Base-by-base conservation (phyloP, 2,888 invertebrate species). In the Taphrorychus bicolor region DNA sequence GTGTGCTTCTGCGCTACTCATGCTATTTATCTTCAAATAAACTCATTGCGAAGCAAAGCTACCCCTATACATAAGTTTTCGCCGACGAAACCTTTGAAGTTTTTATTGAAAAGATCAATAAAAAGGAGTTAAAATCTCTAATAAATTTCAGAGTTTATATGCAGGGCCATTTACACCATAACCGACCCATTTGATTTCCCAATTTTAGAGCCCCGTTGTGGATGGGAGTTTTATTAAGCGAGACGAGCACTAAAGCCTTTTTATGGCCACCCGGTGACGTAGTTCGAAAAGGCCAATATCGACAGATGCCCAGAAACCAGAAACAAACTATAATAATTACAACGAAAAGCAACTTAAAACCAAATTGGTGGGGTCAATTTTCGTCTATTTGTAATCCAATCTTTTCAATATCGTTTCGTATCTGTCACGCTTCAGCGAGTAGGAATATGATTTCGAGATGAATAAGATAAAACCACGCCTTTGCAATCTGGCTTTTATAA, bases 381-480 rank as follows among this genome's bases (percentile, higher is more conserved):
- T 60, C 59, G 54, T 22, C 51, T 21, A 60, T 48, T 48, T 19
- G 7, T 19, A 45, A 54, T 54, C 22, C 9, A 66, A 53, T 60
- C 32, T 61, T 54, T 61, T 57, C 49, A 61, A 61, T 60, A 51
- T 22, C 16, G 11, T 58, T 61, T 61, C 54, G 24, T 58, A 49
- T 61, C 32, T 11, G 18, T 22, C 59, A 61, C 61, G 66, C 60
- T 66, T 57, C 57, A 48, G 9, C 54, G 51, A 21, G 16, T 23
- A 42, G 59, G 48, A 61, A 66, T 66, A 61, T 57, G 66, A 66
- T 66, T 61, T 58, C 57, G 49, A 66, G 66, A 66, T 66, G 42
- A 19, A 57, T 42, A 57, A 51, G 66, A 66, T 66, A 66, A 66
- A 60, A 51, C 58, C 66, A 45, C 66, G 52, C 66, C 66, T 66